Evolutionary conservation across 2,888 invertebrate species (phyloP).

Genomic region (Pollenia angustigena): DNA sequence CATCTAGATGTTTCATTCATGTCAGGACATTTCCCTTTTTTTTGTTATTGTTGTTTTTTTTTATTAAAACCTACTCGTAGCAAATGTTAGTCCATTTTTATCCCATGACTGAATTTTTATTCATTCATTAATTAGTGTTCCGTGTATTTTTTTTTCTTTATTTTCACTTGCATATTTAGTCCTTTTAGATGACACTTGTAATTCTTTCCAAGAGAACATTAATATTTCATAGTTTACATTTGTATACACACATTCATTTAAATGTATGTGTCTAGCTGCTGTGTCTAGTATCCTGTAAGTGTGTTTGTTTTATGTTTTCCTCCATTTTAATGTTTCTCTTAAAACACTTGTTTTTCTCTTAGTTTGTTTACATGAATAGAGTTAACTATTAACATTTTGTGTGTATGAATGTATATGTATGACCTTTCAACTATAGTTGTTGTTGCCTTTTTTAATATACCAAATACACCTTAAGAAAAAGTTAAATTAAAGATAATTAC

Average conservation of each 20-base stretch:
- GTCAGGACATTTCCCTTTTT: slow-evolving; percentile 4
- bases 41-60: not conserved
- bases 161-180: not conserved
- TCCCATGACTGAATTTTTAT: not conserved
- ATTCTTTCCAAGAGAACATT: slow-evolving; percentile 32
- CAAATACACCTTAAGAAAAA: too few species aligned
- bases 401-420: slow-evolving; percentile 44
- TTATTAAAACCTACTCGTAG: slow-evolving; percentile 1
- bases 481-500: too few species aligned
- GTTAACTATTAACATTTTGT: slow-evolving; percentile 26
- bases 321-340: slow-evolving; percentile 2
- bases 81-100: slow-evolving; percentile 12
- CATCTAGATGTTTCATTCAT: slow-evolving; percentile 51
- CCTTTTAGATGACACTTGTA: slow-evolving; percentile 29
- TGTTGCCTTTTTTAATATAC: slow-evolving; percentile 36
- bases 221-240: slow-evolving; percentile 24
- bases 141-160: not conserved
- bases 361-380: not conserved
- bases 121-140: not conserved
- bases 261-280: not conserved
- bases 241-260: not conserved
- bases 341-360: slow-evolving; percentile 20
- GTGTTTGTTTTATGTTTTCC: not conserved
- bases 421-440: slow-evolving; percentile 58
- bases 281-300: not conserved